These are phyloP conservation scores for Microchrysa polita DNA, from an alignment of 2,888 invertebrate genomes.

Conservation along the genomic window DNA sequence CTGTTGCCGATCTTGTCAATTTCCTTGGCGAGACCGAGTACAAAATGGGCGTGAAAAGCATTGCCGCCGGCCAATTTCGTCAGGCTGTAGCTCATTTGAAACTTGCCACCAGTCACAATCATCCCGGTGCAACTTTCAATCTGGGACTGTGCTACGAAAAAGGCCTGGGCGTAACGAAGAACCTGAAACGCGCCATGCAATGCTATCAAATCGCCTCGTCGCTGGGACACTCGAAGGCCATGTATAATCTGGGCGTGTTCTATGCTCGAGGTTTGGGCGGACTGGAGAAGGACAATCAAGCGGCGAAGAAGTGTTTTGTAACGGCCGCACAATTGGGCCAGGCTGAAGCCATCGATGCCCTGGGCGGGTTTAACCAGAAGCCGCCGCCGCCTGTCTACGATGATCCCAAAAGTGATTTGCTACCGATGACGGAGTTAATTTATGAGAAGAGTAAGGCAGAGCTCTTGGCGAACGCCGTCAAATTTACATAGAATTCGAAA, in stretches of 20 bases:
- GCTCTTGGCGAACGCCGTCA: conserved; percentile 12
- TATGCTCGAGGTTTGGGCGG: conserved; percentile 74
- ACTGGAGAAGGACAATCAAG: conserved; percentile 65
- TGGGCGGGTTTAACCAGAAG: not conserved
- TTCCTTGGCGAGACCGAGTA: conserved; percentile 71
- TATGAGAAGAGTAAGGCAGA: conserved; percentile 22
- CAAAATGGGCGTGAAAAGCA: conserved; percentile 69
- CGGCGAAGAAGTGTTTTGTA: conserved; percentile 67
- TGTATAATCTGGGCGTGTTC: conserved; percentile 76
- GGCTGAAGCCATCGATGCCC: conserved; percentile 65
- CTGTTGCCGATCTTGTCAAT: conserved; percentile 65
- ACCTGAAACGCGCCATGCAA: conserved; percentile 74
- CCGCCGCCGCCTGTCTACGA: not conserved
- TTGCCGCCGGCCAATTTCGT: conserved; percentile 69
- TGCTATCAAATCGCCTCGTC: conserved; percentile 73
- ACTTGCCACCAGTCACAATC: conserved; percentile 69
- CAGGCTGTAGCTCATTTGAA: conserved; percentile 68
- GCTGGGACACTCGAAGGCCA: conserved; percentile 72
- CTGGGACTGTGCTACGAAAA: conserved; percentile 75
- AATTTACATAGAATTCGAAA: conserved; percentile 18
- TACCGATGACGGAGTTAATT: conserved; percentile 23
- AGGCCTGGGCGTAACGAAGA: conserved; percentile 71
- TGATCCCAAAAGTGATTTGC: not conserved
- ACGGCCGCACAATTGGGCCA: conserved; percentile 71
- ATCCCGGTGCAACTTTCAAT: conserved; percentile 73